These are phyloP conservation scores for Chrysina gloriosa DNA, from an alignment of 2,888 invertebrate genomes.

Conservation along the genomic window DNA sequence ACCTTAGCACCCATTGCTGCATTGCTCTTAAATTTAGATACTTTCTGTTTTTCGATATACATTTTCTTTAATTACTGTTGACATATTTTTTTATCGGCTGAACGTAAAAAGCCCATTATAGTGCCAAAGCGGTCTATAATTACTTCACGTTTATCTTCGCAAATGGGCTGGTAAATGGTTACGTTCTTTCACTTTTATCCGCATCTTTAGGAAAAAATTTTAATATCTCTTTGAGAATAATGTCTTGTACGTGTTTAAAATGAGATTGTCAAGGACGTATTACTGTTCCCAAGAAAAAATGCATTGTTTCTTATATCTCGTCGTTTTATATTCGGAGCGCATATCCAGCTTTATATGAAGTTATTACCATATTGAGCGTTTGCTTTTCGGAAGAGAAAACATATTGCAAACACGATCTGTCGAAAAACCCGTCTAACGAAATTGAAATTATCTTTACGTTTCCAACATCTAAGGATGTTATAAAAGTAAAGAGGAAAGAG, in stretches of 20 bases:
- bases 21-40: too few relatives aligned
- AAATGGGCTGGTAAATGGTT: neutral
- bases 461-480: too few relatives aligned
- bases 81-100: too few relatives aligned
- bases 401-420: constrained; percentile 35
- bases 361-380: constrained; percentile 48
- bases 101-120: too few relatives aligned
- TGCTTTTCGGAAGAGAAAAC: constrained; percentile 44
- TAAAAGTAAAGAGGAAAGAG: too few relatives aligned
- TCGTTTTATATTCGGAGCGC: constrained; percentile 47
- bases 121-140: too few relatives aligned
- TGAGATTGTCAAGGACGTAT: neutral
- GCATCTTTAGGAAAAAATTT: neutral
- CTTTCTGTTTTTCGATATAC: too few relatives aligned
- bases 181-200: neutral
- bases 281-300: constrained; percentile 5
- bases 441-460: constrained; percentile 33
- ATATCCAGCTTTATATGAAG: constrained; percentile 47
- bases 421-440: constrained; percentile 1
- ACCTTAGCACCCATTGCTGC: too few relatives aligned
- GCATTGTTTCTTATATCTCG: constrained; percentile 27
- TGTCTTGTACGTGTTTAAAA: constrained; percentile 6
- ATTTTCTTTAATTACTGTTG: too few relatives aligned
- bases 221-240: constrained; percentile 3
- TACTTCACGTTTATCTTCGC: neutral